Conservation (phyloP, 2,113 vertebrate species). For the Lates calcarifer region DNA sequence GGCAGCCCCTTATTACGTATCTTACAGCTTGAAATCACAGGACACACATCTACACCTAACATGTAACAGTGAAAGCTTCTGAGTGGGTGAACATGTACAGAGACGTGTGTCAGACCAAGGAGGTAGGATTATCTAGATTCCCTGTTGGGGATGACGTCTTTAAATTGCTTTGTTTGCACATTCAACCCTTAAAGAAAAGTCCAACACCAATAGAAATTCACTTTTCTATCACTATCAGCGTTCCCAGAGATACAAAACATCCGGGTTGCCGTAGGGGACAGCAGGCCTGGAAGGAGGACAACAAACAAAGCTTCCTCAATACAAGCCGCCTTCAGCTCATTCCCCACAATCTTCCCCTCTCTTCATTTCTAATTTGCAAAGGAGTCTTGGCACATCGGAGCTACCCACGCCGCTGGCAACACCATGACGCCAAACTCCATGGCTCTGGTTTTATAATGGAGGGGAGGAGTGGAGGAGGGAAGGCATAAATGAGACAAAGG, state of each 20-base stretch:
- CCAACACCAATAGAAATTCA: no score
- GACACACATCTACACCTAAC: no score
- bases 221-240: no score
- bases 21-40: no score
- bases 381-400: background rate
- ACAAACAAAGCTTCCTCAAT: background rate
- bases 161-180: no score
- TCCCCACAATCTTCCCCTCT: background rate
- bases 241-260: background rate
- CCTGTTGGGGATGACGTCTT: no score
- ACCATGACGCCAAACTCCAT: background rate
- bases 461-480: background rate
- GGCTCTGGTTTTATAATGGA: background rate
- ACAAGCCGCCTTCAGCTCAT: background rate
- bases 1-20: no score
- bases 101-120: no score
- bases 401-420: conserved; percentile 5
- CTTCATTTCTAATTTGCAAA: background rate
- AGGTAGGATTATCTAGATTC: no score
- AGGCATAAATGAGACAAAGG: background rate
- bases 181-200: no score
- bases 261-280: background rate
- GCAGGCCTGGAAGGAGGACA: background rate
- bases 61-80: no score
- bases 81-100: no score